Conservation (phyloP, 2,113 vertebrate genomes). For the Oplegnathus fasciatus region DNA sequence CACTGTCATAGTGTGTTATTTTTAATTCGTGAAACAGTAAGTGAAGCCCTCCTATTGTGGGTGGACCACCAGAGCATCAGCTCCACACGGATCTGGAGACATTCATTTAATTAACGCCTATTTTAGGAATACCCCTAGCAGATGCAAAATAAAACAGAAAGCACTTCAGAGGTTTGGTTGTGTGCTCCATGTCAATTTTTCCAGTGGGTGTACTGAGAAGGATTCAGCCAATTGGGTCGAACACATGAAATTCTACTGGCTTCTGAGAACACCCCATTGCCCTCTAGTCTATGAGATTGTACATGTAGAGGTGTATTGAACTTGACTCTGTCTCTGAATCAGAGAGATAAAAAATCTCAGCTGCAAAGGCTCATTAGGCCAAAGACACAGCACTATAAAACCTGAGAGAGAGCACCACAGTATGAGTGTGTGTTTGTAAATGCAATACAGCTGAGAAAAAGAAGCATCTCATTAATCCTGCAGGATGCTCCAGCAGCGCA, state of each 20-base stretch:
- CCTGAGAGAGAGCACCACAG: neutral
- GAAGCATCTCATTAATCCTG: slow-evolving; percentile 49
- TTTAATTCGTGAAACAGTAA: slow-evolving; percentile 60
- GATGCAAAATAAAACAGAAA: neutral
- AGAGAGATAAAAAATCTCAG: slow-evolving; percentile 35
- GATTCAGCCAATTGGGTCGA: neutral
- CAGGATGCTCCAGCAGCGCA: slow-evolving; percentile 33
- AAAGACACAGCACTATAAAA: slow-evolving; percentile 34
- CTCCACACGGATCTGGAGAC: slow-evolving; percentile 3
- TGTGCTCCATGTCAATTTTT: neutral
- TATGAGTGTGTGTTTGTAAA: slow-evolving; percentile 16
- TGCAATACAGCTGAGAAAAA: slow-evolving; percentile 17
- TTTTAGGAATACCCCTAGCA: neutral
- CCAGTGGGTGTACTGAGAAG: neutral
- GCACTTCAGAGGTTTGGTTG: neutral
- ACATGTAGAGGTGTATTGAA: neutral
- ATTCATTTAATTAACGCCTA: slow-evolving; percentile 21
- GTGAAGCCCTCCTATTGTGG: slow-evolving; percentile 28
- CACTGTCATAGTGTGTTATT: slow-evolving; percentile 59
- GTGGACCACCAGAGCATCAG: slow-evolving; percentile 53
- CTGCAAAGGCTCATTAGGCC: slow-evolving; percentile 46
- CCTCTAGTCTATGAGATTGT: neutral
- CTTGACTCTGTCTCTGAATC: slow-evolving; percentile 5
- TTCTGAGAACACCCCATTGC: neutral
- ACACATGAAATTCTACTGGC: neutral